phyloP scores from a whole-genome alignment of 2,113 vertebrate species.

The Natator depressus region DNA sequence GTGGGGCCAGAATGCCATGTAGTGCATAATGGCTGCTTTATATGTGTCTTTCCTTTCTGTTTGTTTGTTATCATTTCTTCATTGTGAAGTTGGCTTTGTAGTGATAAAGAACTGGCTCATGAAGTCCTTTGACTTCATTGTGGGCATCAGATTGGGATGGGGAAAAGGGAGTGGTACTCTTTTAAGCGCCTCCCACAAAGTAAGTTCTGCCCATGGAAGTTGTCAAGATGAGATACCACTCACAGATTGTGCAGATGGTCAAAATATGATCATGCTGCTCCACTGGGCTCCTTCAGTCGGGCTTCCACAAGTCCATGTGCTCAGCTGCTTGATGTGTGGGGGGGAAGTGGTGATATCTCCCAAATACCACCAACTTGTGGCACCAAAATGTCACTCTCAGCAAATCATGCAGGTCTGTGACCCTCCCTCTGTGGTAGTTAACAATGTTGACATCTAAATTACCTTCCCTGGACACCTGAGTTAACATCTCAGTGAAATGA shows the following conservation, averaged over 20 bases:
- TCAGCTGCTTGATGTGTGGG: neutral
- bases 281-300: neutral
- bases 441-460: conserved; percentile 39
- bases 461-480: neutral
- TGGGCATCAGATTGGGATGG: neutral
- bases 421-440: conserved; percentile 10
- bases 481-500: conserved; percentile 29
- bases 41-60: neutral
- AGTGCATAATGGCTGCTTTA: neutral
- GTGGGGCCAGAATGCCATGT: neutral
- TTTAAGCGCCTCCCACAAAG: conserved; percentile 9
- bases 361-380: conserved; percentile 49
- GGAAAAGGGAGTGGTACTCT: neutral
- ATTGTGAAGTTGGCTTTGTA: neutral
- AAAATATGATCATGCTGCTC: neutral
- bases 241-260: conserved; percentile 20
- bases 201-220: neutral
- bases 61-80: neutral
- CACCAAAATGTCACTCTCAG: conserved; percentile 49
- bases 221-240: neutral
- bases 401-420: conserved; percentile 24
- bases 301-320: neutral
- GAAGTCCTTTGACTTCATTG: neutral
- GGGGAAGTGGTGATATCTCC: conserved; percentile 27
- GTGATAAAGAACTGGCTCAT: accelerated